Percentiles rank a stretch among this genome's conserved stretches.
Conservation (phyloP, 2,888 invertebrate species). For the Liposcelis brunnea region DNA sequence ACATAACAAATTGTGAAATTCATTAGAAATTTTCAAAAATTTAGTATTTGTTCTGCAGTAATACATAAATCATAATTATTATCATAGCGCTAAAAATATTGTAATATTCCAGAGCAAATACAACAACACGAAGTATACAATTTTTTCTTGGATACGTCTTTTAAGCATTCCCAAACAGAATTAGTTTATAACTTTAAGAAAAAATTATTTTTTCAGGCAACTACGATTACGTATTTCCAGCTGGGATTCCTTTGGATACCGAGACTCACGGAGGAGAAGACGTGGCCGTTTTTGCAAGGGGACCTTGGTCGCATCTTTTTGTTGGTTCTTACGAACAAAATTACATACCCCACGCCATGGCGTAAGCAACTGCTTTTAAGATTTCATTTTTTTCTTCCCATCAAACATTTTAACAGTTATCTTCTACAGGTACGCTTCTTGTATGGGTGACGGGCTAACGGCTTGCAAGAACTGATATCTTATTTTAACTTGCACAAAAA, state of each 20-base stretch:
- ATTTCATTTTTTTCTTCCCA: not conserved
- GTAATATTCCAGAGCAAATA: no score
- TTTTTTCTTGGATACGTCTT: no score
- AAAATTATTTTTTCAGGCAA: constrained; percentile 15
- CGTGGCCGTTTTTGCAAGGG: constrained; percentile 57
- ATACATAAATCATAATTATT: no score
- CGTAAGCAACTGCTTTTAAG: constrained; percentile 37
- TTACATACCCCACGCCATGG: constrained; percentile 57
- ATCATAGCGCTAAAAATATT: no score
- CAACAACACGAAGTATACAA: no score
- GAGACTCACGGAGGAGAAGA: constrained; percentile 69
- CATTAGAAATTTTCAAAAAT: no score
- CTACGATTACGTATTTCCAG: constrained; percentile 29
- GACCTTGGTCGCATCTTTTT: constrained; percentile 66
- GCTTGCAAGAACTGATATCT: not conserved
- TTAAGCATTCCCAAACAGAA: constrained; percentile 5
- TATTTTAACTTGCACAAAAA: no score
- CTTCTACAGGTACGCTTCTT: constrained; percentile 4
- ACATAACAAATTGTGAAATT: no score
- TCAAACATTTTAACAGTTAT: not conserved
- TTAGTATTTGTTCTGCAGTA: no score
- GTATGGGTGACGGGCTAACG: not conserved
- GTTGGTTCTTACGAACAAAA: constrained; percentile 64
- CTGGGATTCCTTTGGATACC: constrained; percentile 38
- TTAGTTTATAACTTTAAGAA: constrained; percentile 19